phyloP scores from a whole-genome alignment of 2,888 invertebrate genomes.

The Drosophila nr. perissopoda region DNA sequence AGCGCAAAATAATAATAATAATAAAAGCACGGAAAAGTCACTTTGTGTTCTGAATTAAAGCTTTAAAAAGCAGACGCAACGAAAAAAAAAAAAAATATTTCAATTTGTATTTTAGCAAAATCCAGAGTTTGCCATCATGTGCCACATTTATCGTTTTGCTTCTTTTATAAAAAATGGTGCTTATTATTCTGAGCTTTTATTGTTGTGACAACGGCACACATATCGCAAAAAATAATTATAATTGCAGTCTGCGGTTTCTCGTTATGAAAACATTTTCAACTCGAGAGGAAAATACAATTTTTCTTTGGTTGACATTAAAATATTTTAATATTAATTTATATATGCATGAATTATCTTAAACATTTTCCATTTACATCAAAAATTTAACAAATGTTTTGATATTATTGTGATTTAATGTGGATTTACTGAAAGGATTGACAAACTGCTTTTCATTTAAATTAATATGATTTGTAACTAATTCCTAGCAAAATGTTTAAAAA shows the following conservation, averaged over 20 bases:
- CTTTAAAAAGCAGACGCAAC: slow-evolving; percentile 28
- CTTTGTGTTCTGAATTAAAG: slow-evolving; percentile 27
- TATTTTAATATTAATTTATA: background rate
- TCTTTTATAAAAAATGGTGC: slow-evolving; percentile 22
- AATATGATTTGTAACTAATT: background rate
- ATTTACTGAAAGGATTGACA: background rate
- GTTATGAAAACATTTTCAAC: slow-evolving; percentile 24
- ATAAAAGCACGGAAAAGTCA: slow-evolving; percentile 25
- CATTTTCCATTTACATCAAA: background rate
- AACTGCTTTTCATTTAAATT: background rate
- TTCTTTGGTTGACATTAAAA: background rate
- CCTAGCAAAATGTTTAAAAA: background rate
- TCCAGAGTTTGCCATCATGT: slow-evolving; percentile 35
- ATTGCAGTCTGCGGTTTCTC: slow-evolving; percentile 49
- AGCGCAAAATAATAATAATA: slow-evolving; percentile 20
- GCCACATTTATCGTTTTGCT: slow-evolving; percentile 32
- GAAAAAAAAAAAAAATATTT: slow-evolving; percentile 13
- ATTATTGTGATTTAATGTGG: background rate
- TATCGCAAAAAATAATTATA: slow-evolving; percentile 33
- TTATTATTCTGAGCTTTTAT: slow-evolving; percentile 38
- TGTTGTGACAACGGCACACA: slow-evolving; percentile 47
- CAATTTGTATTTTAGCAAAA: slow-evolving; percentile 29
- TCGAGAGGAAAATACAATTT: slow-evolving; percentile 19
- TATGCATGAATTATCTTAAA: background rate
- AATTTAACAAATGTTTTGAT: background rate